Evolutionary conservation across 2,797 vertebrate species (phyloP), one percentile per base, ranked within the genome.

Genomic region (Melanotaenia maccullochi): DNA sequence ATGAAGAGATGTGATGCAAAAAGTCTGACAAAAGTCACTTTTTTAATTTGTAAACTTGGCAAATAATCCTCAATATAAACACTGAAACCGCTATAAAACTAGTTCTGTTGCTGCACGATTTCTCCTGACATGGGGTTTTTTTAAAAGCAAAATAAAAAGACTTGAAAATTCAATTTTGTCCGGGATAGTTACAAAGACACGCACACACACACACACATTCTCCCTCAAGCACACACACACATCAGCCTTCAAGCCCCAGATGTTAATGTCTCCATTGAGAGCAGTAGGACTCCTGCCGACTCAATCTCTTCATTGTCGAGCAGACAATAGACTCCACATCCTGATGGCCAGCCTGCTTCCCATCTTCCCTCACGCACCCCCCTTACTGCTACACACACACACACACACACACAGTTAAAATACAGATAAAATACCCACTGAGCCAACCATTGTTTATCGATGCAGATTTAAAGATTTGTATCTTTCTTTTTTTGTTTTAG

Each of bases 201-300:
- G 63, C 56, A 58, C 36, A 47, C 65, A 71, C 73, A 71, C 68
- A 68, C 72, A 68, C 49, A 67, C 12, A 13, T 51, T 57, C 63
- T 52, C n/a, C 40, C 76, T 30, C 59, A 63, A 57, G 69, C 36
- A 47, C 65, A 72, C 73, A 69, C 68, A 68, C 71, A 66, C 49
- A 67, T 61, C 64, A 78, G 86, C 81, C 89, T 85, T 82, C 76
- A 79, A 72, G 76, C 83, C 92, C 90, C 92, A 93, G 92, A 95
- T 95, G 94, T 94, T 93, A 92, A 93, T 90, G 80, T 89, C 79
- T 89, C 91, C 79, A 93, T 92, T 94, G 85, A 86, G 89, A 90
- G 80, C 83, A 85, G 84, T 83, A 89, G 89, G 87, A 89, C 91
- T 92, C 91, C 93, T 91, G 89, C 90, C 65, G 88, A 79, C 89